phyloP scores from a whole-genome alignment of 2,113 vertebrate species.

The Chaetura pelagica region DNA sequence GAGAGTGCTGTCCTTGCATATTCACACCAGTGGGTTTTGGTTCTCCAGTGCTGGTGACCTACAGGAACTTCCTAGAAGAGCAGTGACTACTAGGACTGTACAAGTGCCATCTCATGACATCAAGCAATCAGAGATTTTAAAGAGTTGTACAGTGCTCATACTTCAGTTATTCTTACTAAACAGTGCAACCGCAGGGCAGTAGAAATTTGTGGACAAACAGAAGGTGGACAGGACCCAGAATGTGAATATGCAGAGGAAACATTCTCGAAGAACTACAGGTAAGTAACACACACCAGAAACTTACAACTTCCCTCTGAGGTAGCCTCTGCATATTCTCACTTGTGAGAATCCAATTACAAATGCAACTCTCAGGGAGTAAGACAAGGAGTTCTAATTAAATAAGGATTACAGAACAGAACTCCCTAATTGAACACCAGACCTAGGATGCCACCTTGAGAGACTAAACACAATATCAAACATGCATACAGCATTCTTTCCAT shows the following conservation, averaged over 20 bases:
- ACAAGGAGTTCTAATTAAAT: constrained; percentile 62
- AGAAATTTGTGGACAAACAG: neutral
- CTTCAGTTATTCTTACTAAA: neutral
- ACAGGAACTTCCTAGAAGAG: constrained; percentile 43
- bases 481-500: neutral
- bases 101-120: constrained; percentile 7
- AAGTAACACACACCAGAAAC: constrained; percentile 23
- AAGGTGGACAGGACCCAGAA: constrained; percentile 29
- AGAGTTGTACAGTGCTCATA: constrained; percentile 1
- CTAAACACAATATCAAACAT: constrained; percentile 14
- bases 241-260: constrained; percentile 67
- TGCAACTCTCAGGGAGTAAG: constrained; percentile 22
- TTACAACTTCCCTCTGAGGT: constrained; percentile 13
- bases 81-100: constrained; percentile 34
- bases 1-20: constrained; percentile 70
- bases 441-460: constrained; percentile 45
- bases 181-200: neutral
- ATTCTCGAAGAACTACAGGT: constrained; percentile 54
- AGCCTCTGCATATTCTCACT: constrained; percentile 68
- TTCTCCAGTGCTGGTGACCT: constrained; percentile 57
- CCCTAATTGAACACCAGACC: constrained; percentile 50
- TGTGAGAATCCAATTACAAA: constrained; percentile 65
- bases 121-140: neutral
- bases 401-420: constrained; percentile 45
- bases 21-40: constrained; percentile 61